Conservation (phyloP, 2,113 vertebrate species). For the Muntiacus reevesi region DNA sequence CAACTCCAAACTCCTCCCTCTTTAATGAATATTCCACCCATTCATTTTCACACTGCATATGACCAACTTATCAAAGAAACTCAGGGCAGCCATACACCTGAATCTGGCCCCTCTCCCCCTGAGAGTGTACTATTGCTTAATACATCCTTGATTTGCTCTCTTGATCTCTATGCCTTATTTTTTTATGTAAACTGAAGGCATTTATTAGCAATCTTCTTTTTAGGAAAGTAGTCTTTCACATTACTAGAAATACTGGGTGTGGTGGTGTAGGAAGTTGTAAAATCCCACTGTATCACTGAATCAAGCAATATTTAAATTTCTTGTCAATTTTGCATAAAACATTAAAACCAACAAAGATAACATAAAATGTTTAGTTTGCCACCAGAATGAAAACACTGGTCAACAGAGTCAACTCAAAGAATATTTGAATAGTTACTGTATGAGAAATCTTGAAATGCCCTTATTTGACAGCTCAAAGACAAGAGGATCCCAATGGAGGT, state of each 20-base stretch:
- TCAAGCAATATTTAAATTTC: conserved; percentile 4
- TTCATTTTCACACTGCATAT: background rate
- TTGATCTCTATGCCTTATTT: background rate
- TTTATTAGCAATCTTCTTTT: background rate
- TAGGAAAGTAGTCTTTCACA: background rate
- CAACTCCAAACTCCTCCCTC: background rate
- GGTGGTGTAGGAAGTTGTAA: background rate
- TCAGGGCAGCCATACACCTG: background rate
- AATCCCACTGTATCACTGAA: background rate
- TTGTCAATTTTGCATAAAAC: background rate
- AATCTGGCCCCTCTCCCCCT: background rate
- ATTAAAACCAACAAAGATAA: background rate
- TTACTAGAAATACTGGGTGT: background rate
- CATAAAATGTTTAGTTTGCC: background rate
- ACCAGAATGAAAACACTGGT: background rate
- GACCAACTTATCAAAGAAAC: background rate
- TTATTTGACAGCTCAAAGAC: background rate
- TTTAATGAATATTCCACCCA: background rate
- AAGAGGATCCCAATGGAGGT: background rate
- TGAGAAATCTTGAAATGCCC: background rate
- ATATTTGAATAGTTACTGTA: background rate
- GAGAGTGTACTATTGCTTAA: background rate
- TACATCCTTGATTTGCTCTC: background rate
- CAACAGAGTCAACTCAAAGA: background rate
- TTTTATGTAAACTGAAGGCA: background rate